phyloP scores from a whole-genome alignment of 2,113 vertebrate genomes.

The Ctenomys sociabilis region DNA sequence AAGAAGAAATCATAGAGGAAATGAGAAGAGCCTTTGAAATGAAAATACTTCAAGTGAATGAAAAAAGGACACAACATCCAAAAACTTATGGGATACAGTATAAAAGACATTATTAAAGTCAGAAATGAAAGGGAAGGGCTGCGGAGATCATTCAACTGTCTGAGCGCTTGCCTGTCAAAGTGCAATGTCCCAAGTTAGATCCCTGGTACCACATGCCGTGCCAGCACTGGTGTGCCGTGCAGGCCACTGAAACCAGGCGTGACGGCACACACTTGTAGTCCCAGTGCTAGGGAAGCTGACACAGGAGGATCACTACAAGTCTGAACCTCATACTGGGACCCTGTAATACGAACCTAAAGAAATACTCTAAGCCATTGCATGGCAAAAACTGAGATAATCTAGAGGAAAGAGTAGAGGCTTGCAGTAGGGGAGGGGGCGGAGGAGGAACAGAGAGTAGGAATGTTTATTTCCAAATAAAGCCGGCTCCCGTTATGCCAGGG shows the following conservation, averaged over 20 bases:
- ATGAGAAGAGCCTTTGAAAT: not conserved
- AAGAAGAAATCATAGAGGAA: not conserved
- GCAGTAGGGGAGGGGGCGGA: accelerated
- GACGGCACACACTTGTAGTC: too few species aligned
- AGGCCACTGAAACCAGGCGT: too few species aligned
- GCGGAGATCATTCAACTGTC: too few species aligned
- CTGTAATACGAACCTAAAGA: not conserved
- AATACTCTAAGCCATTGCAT: not conserved
- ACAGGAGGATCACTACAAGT: too few species aligned
- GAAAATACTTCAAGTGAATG: not conserved
- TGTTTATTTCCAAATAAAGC: not conserved
- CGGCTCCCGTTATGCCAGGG: not conserved
- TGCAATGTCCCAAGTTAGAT: too few species aligned
- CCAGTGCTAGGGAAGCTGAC: too few species aligned
- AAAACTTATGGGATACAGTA: not conserved
- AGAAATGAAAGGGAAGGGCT: not conserved
- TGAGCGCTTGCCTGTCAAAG: too few species aligned
- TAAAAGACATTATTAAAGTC: not conserved
- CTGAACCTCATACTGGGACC: too few species aligned
- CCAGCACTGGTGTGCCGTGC: too few species aligned
- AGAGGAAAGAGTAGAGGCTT: not conserved
- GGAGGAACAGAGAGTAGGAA: too few species aligned
- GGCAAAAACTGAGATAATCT: not conserved
- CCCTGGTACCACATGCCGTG: too few species aligned
- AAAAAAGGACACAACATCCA: not conserved